These are phyloP conservation scores for Australoheros scitulus DNA, from an alignment of 2,113 vertebrate species.

Conservation along the genomic window DNA sequence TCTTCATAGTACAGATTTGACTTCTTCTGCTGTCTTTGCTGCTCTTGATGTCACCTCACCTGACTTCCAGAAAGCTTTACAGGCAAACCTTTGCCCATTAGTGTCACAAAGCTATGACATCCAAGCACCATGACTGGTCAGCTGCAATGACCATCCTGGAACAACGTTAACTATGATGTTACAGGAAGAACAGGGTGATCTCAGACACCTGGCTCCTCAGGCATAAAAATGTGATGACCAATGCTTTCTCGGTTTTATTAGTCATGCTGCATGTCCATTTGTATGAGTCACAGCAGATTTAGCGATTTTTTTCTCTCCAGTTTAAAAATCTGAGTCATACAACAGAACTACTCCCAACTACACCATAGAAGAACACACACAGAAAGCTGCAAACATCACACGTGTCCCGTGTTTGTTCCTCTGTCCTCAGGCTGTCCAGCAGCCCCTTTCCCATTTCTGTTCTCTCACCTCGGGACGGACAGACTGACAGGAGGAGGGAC, in stretches of 20 bases:
- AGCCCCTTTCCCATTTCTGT: conserved; percentile 78
- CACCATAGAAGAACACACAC: not conserved
- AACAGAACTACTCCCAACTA: not conserved
- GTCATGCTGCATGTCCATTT: too few relatives aligned
- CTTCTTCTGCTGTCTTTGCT: not conserved
- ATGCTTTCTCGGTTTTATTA: not conserved
- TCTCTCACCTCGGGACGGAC: conserved; percentile 78
- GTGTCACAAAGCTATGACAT: not conserved
- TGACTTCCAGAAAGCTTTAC: not conserved
- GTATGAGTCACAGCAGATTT: not conserved
- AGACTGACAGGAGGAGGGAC: conserved; percentile 75
- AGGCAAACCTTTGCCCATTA: not conserved
- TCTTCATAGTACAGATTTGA: not conserved
- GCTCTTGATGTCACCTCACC: not conserved
- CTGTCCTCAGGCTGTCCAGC: conserved; percentile 77
- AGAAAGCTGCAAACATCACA: conserved; percentile 1
- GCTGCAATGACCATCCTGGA: not conserved
- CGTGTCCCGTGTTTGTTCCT: conserved; percentile 34
- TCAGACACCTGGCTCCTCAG: not conserved
- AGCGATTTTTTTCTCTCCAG: conserved; percentile 1
- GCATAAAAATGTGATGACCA: not conserved
- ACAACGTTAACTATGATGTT: not conserved
- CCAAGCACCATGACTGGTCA: not conserved
- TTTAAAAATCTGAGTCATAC: not conserved
- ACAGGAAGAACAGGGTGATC: not conserved